Percentiles rank a stretch among this genome's conserved stretches.
phyloP scores from a whole-genome alignment of 2,888 invertebrate genomes.

The Apoderus coryli region DNA sequence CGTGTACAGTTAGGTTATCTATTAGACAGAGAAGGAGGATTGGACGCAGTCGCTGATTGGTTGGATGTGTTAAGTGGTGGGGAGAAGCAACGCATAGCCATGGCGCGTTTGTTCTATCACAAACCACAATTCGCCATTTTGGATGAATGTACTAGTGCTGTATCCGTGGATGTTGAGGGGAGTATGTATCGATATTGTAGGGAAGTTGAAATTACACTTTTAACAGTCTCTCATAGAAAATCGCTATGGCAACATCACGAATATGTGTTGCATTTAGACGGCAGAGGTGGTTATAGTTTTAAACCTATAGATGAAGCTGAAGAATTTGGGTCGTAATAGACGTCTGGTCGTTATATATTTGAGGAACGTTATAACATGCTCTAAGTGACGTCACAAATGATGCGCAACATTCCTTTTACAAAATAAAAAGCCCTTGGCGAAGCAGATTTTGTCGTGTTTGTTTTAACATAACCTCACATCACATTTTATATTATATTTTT shows the following conservation, averaged over 20 bases:
- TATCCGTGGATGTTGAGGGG: slow-evolving; percentile 96
- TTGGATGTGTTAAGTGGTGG: slow-evolving; percentile 97
- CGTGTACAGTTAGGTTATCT: slow-evolving; percentile 77
- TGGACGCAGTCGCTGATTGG: slow-evolving; percentile 95
- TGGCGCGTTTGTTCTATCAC: slow-evolving; percentile 96
- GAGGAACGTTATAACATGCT: too few relatives aligned
- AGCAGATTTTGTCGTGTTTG: too few relatives aligned
- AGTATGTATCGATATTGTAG: slow-evolving; percentile 92
- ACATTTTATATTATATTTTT: too few relatives aligned
- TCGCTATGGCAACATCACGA: slow-evolving; percentile 97
- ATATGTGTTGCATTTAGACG: slow-evolving; percentile 92
- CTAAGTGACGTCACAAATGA: too few relatives aligned
- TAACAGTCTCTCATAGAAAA: slow-evolving; percentile 95
- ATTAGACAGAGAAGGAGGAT: slow-evolving; percentile 68
- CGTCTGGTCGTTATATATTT: too few relatives aligned
- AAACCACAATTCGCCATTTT: slow-evolving; percentile 96
- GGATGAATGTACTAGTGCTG: slow-evolving; percentile 98
- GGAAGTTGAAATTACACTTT: slow-evolving; percentile 77
- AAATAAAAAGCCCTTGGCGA: too few relatives aligned
- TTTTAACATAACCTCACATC: too few relatives aligned
- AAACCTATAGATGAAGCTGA: slow-evolving; percentile 73
- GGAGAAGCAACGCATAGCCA: slow-evolving; percentile 96
- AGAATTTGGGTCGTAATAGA: slow-evolving; percentile 90
- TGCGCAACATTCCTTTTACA: too few relatives aligned
- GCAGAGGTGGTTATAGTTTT: slow-evolving; percentile 80